Base-by-base conservation (phyloP, 2,888 invertebrate genomes). In the Apocheima hispidaria region DNA sequence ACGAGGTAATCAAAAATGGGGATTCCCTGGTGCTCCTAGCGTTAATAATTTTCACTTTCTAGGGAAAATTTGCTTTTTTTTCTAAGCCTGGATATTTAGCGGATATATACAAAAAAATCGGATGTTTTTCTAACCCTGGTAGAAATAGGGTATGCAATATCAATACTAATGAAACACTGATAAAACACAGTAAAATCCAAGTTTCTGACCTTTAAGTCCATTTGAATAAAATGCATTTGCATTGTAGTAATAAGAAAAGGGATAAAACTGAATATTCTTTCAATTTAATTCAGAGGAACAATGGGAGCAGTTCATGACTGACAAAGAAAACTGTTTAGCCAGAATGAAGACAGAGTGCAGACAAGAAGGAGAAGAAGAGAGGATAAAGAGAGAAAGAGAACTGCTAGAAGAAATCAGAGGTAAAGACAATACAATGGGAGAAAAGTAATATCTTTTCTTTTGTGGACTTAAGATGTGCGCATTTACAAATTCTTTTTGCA, bases 291-390 rank as follows among this genome's bases (percentile, higher is more conserved):
- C 82, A 95, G 95, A 95, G 69, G 91, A 94, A 4, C 95, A 95
- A 82, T 95, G 95, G 94, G 94, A 94, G 62, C 93, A 93, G 70
- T 93, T 95, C 66, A 94, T 94, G 81, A 84, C 88, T 50, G 95
- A 95, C 79, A 95, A 95, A 75, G 94, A 94, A 76, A 93, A 87
- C 70, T 94, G 95, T 40, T 87, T 95, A 10, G 84, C 93, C 55
- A 82, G 94, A 43, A 93, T 95, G 83, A 95, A 95, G 85, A 86
- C 92, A 54, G 94, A 95, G 72, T 95, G 95, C 74, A 83, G 93
- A 9, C 90, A 92, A 63, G 93, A 93, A 68, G 91, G 92, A 30
- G 90, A 93, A 44, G 93, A 92, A 63, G 92, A 93, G 44, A 84
- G 92, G 59, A 82, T 89, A 1, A 87, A 92, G 68, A 84, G 93